A percentile compares a stretch with the other conserved stretches of the same genome.
Conservation (phyloP, 2,797 vertebrate species). For the Australoheros facetus region DNA sequence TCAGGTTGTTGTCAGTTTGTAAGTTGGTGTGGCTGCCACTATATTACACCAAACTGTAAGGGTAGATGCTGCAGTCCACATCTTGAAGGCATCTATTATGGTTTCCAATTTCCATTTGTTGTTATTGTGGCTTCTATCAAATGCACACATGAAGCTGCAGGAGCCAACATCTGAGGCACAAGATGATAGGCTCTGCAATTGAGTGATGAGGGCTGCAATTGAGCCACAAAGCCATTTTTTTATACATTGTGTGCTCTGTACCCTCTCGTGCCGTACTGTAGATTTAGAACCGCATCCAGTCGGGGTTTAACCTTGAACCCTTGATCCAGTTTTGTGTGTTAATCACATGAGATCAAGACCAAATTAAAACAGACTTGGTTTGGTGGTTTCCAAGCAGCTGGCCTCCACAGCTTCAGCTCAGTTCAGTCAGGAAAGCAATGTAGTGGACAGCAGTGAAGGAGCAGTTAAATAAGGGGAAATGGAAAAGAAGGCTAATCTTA, state of each 20-base stretch:
- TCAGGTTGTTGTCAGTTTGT: not conserved
- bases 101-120: not conserved
- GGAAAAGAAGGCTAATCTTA: constrained; percentile 18
- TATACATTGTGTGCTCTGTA: not conserved
- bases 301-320: constrained; percentile 40
- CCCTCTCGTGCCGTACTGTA: not conserved
- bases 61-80: not conserved
- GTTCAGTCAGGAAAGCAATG: constrained; percentile 22
- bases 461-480: not conserved
- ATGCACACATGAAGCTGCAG: not conserved
- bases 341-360: constrained; percentile 19
- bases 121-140: constrained; percentile 10
- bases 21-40: not conserved
- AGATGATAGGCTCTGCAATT: constrained; percentile 35
- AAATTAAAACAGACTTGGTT: constrained; percentile 24
- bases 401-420: not conserved
- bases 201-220: constrained; percentile 16
- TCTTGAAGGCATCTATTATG: constrained; percentile 3
- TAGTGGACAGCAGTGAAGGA: constrained; percentile 8
- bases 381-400: not conserved
- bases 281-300: constrained; percentile 46
- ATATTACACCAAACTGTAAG: not conserved
- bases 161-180: not conserved
- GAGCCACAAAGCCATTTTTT: constrained; percentile 10
- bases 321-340: not conserved